Evolutionary conservation across 2,797 vertebrate genomes (phyloP).

Genomic region (Phoeniculus purpureus): DNA sequence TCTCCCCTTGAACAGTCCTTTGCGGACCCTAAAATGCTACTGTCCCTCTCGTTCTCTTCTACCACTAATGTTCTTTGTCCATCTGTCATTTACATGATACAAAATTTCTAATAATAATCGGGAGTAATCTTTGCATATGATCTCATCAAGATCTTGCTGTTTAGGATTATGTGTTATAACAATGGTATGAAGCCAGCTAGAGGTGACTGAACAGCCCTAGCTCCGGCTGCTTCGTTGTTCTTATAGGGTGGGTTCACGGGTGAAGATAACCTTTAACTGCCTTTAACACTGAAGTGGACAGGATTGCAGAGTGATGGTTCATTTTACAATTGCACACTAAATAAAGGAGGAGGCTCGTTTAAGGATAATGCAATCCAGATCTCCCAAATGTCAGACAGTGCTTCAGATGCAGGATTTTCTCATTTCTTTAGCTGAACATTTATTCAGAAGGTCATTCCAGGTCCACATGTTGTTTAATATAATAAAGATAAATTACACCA

Average conservation of each 20-base stretch:
- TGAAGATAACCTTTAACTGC: background rate
- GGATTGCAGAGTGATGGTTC: background rate
- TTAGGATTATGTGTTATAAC: background rate
- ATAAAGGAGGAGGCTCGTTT: background rate
- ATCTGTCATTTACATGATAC: background rate
- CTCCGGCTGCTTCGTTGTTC: background rate
- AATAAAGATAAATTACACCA: background rate
- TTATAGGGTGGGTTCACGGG: background rate
- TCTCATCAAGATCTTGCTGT: background rate
- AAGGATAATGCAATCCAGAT: background rate
- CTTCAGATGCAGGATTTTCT: background rate
- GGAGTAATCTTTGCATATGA: constrained; percentile 34
- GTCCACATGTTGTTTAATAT: background rate
- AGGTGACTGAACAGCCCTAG: background rate
- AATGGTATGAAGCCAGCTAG: background rate
- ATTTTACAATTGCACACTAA: fast-evolving
- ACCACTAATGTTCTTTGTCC: background rate
- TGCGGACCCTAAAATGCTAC: background rate
- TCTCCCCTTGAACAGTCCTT: background rate
- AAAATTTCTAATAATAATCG: constrained; percentile 40
- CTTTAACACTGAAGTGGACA: background rate
- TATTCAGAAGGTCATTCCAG: background rate
- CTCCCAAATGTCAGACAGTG: background rate
- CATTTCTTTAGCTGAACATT: background rate
- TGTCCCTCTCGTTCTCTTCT: background rate